Evolutionary conservation across 2,888 invertebrate genomes (phyloP), one percentile per base, ranked within the genome.

Genomic region (Diaperis boleti): DNA sequence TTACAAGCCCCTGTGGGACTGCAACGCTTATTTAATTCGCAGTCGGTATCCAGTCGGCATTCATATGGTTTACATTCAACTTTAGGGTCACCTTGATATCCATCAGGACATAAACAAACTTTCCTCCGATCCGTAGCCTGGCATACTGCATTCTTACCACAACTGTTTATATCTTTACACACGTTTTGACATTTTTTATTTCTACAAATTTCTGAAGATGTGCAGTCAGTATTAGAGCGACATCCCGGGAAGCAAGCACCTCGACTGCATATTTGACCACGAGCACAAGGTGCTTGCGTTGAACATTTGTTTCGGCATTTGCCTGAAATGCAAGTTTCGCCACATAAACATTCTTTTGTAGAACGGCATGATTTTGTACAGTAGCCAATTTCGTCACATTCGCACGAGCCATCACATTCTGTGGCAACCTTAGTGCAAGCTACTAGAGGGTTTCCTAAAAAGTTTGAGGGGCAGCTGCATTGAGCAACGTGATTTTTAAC

Each of bases 61-160:
- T 94, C 92, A 67, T 91, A 89, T 65, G 89, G 86, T 64, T 87
- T 86, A 73, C 94, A 94, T 74, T 88, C 87, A 67, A 86, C 88
- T 60, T 86, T 87, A 0, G 94, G 92, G 76, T 94, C 92, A 0
- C 94, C 94, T 69, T 90, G 90, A 75, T 86, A 92, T 10, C 95
- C 94, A 74, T 92, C 92, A 0, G 94, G 93, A 76, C 96, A 96
- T 61, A 92, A 86, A 77, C 96, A 96, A 2, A 95, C 86, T 39
- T 92, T 90, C 35, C 92, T 86, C 79, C 95, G 95, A 69, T 91
- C 90, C 1, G 90, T 88, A 0, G 92, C 88, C 66, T 88, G 86
- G 76, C 95, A 95, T 1, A 92, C 76, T 0, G 95, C 93, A 77
- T 92, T 90, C 68, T 86, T 87, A 2, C 95, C 95, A 72, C 95